Conservation (phyloP, 1,140 invertebrate species). For the Caenorhabditis latens region DNA sequence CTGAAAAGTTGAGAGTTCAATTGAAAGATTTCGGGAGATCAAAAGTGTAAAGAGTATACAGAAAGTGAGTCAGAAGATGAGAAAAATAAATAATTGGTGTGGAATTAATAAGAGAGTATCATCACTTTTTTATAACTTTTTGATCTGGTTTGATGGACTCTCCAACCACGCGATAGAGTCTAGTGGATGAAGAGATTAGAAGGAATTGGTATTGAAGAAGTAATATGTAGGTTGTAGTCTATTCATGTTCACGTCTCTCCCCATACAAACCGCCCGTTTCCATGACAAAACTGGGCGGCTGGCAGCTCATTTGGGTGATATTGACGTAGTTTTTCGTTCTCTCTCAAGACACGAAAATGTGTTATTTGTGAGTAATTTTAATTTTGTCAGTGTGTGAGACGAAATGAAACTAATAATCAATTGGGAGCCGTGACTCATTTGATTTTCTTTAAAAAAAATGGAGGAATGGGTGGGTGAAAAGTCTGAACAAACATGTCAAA, state of each 20-base stretch:
- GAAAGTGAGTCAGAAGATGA: background rate
- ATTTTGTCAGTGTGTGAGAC: background rate
- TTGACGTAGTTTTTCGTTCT: conserved; percentile 27
- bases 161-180: background rate
- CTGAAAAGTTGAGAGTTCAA: background rate
- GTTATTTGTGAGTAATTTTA: background rate
- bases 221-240: conserved; percentile 37
- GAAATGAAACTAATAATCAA: background rate
- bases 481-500: conserved; percentile 47
- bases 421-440: background rate
- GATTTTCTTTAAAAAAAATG: background rate
- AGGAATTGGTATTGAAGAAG: background rate
- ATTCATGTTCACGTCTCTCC: background rate
- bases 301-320: conserved; percentile 31
- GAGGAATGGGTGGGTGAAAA: conserved; percentile 24
- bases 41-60: background rate
- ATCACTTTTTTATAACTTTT: background rate
- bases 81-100: background rate
- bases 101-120: background rate
- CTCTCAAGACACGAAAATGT: background rate
- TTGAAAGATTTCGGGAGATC: background rate
- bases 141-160: background rate
- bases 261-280: conserved; percentile 18
- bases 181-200: background rate
- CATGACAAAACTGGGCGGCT: background rate